phyloP scores from a whole-genome alignment of 2,888 invertebrate species.

The Ormia ochracea region DNA sequence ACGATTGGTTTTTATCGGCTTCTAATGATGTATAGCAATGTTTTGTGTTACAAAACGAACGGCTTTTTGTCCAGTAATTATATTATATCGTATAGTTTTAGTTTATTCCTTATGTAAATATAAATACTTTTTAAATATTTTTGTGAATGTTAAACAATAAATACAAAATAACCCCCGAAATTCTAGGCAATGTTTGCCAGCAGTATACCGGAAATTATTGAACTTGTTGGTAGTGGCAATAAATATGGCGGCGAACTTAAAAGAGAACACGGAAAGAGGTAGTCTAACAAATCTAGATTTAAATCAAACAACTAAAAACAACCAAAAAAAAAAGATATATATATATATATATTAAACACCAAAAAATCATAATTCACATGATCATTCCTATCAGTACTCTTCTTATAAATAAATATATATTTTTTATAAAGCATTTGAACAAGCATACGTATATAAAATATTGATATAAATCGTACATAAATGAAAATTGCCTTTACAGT shows the following conservation, averaged over 20 bases:
- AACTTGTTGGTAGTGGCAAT: constrained; percentile 99
- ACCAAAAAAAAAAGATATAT: constrained; percentile 47
- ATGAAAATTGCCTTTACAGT: neutral
- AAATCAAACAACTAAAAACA: constrained; percentile 59
- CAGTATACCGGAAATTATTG: constrained; percentile 99
- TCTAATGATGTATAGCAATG: neutral
- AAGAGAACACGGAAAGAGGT: constrained; percentile 99
- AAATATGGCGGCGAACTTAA: constrained; percentile 99
- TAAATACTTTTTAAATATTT: constrained; percentile 1
- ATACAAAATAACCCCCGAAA: constrained; percentile 62
- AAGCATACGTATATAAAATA: constrained; percentile 57
- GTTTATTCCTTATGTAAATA: constrained; percentile 6
- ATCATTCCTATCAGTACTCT: constrained; percentile 41
- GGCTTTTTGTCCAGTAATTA: neutral
- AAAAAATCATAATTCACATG: constrained; percentile 58
- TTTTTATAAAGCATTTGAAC: constrained; percentile 40
- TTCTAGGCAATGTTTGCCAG: constrained; percentile 99
- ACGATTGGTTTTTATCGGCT: neutral
- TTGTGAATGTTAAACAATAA: constrained; percentile 40
- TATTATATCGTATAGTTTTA: neutral
- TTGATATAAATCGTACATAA: constrained; percentile 28
- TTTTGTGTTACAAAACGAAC: neutral
- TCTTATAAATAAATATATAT: constrained; percentile 28
- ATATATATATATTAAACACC: constrained; percentile 47
- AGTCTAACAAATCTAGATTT: constrained; percentile 77